phyloP scores from a whole-genome alignment of 2,888 invertebrate species.

The Orthosia incerta region DNA sequence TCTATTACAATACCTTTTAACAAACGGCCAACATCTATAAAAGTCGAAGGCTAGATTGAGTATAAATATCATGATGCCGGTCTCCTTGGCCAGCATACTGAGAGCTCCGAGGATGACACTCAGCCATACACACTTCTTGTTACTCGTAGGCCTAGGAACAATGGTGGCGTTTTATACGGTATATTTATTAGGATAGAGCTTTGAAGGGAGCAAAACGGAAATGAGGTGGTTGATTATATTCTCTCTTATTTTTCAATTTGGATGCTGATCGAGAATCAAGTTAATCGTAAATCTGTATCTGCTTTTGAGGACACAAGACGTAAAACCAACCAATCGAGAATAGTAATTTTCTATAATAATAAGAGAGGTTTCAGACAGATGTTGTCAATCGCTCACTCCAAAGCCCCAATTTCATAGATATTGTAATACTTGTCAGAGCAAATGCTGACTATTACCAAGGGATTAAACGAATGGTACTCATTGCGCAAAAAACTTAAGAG shows the following conservation, averaged over 20 bases:
- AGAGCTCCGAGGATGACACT: conserved; percentile 94
- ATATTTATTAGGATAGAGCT: conserved; percentile 57
- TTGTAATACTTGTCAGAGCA: conserved; percentile 9
- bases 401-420: conserved; percentile 13
- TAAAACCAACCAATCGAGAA: conserved; percentile 3
- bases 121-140: conserved; percentile 91
- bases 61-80: conserved; percentile 94
- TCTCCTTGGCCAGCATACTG: conserved; percentile 97
- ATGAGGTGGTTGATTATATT: conserved; percentile 58
- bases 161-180: conserved; percentile 54
- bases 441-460: conserved; percentile 43
- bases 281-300: conserved; percentile 32
- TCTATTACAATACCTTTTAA: conserved; percentile 91
- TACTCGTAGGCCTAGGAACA: conserved; percentile 82
- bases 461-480: conserved; percentile 40
- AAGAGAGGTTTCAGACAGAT: not conserved
- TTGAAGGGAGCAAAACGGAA: conserved; percentile 52
- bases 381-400: conserved; percentile 9
- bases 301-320: not conserved
- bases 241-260: conserved; percentile 47
- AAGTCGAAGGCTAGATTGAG: conserved; percentile 95
- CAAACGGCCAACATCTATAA: conserved; percentile 94
- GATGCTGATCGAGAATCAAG: conserved; percentile 44
- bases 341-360: not conserved
- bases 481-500: conserved; percentile 34